Evolutionary conservation across 2,797 vertebrate genomes (phyloP).

Genomic region (Aldrovandia affinis): DNA sequence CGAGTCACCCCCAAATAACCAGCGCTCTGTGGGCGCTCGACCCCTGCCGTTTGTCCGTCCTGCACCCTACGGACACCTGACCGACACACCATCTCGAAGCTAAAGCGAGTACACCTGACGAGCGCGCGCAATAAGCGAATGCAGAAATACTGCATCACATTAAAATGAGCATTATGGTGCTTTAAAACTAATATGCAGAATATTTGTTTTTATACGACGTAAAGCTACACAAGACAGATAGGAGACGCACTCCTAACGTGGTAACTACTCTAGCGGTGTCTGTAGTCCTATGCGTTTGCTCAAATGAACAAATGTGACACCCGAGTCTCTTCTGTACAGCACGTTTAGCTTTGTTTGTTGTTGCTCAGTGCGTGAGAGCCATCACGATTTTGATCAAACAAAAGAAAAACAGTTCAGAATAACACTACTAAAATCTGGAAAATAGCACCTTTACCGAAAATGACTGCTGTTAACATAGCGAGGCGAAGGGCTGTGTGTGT

Average conservation of each 20-base stretch:
- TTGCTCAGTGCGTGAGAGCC: constrained; percentile 2
- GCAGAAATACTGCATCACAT: neutral
- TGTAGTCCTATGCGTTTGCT: constrained; percentile 5
- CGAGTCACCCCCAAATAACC: neutral
- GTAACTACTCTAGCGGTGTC: neutral
- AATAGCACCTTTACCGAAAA: constrained; percentile 79
- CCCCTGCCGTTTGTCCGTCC: constrained; percentile 4
- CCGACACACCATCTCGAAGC: constrained; percentile 57
- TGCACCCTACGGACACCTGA: constrained; percentile 56
- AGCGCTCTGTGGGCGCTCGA: neutral
- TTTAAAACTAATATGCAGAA: constrained; percentile 19
- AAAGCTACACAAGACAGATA: constrained; percentile 23
- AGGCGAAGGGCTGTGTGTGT: constrained; percentile 35
- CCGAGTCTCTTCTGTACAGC: neutral
- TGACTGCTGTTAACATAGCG: constrained; percentile 44
- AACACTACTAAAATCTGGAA: constrained; percentile 47
- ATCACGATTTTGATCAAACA: constrained; percentile 21
- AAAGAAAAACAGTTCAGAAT: constrained; percentile 36
- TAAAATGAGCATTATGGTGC: constrained; percentile 1
- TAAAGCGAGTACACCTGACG: constrained; percentile 3
- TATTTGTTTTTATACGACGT: constrained; percentile 14
- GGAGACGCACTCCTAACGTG: neutral
- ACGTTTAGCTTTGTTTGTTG: too few relatives aligned
- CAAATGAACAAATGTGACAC: constrained; percentile 3
- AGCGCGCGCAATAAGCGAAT: neutral